Conservation (phyloP, 2,113 vertebrate species). For the Procavia capensis region DNA sequence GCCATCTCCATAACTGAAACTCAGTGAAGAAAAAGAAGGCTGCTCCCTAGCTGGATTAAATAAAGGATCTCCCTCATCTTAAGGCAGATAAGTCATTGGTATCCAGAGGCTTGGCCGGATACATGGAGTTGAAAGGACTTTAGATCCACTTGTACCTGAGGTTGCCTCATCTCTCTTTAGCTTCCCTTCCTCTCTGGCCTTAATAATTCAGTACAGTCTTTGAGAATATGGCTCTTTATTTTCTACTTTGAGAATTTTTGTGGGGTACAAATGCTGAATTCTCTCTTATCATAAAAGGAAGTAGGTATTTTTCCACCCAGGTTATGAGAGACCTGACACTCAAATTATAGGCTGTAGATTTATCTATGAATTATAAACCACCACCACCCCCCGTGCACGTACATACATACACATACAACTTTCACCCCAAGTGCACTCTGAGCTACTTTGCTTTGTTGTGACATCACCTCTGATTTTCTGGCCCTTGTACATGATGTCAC, state of each 20-base stretch:
- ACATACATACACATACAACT: neutral
- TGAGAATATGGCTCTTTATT: constrained; percentile 38
- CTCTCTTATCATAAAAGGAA: constrained; percentile 64
- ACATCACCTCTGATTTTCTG: constrained; percentile 80
- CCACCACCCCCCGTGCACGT: no score
- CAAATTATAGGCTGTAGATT: constrained; percentile 38
- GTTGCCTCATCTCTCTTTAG: constrained; percentile 16
- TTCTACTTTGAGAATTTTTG: constrained; percentile 51
- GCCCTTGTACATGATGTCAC: constrained; percentile 84
- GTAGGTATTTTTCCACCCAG: constrained; percentile 45
- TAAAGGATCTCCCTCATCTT: constrained; percentile 4
- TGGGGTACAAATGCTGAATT: constrained; percentile 38
- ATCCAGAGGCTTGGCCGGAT: constrained; percentile 34
- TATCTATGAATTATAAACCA: neutral
- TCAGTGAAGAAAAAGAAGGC: neutral
- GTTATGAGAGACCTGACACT: constrained; percentile 46
- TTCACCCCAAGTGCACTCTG: neutral
- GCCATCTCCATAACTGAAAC: neutral
- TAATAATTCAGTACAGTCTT: constrained; percentile 46
- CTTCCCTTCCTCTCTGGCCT: neutral
- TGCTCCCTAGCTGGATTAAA: constrained; percentile 34
- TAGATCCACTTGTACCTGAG: neutral
- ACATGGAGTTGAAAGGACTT: neutral
- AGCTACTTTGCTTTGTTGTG: constrained; percentile 71
- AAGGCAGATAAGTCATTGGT: constrained; percentile 30